Base-by-base conservation (phyloP, 2,113 vertebrate species). In the Anarrhichthys ocellatus region DNA sequence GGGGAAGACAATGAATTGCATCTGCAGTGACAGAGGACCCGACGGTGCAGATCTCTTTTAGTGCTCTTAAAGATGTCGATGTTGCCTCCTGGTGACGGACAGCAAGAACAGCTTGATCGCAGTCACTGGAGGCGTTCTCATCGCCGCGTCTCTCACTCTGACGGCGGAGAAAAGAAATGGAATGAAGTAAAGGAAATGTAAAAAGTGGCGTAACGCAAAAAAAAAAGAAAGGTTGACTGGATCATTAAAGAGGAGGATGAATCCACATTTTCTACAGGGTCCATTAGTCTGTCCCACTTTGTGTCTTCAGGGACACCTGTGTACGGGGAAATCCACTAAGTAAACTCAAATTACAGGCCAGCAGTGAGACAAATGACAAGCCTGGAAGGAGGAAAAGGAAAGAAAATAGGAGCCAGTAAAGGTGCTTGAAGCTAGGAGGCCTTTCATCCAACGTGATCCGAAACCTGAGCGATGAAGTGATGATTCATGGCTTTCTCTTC, bases 281-380 rank as follows among this genome's bases (percentile, higher is more conserved):
- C 61, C 61, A 66, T 72, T n/a, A 72, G 58, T 22, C 32, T 67
- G 73, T 52, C 64, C 36, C 27, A 24, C 44, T 46, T 13, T 46
- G 13, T 15, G 44, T 15, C 52, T 54, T 9, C 1, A 38, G 54
- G 52, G 62, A 81, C 40, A 42, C 59, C 34, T 54, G 15, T 2
- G 38, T 14, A 8, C 24, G 1, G 17, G 13, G 6, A 69, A 50
- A 68, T 9, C 22, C n/a, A n/a, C 17, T 9, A 14, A 38, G 58
- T 56, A 22, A 27, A 29, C 29, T 27, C 0, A 9, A 46, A 40
- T 13, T 3, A 10, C 29, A 40, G 58, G 34, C 58, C 2, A 56
- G 56, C 64, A 7, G n/a, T 8, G 36, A 71, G 9, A 42, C 24
- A 13, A 46, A 36, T 36, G 54, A 42, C 40, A 42, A 42, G 40